These are phyloP conservation scores for Chinchilla lanigera DNA, from an alignment of 2,113 vertebrate species.

Conservation along the genomic window DNA sequence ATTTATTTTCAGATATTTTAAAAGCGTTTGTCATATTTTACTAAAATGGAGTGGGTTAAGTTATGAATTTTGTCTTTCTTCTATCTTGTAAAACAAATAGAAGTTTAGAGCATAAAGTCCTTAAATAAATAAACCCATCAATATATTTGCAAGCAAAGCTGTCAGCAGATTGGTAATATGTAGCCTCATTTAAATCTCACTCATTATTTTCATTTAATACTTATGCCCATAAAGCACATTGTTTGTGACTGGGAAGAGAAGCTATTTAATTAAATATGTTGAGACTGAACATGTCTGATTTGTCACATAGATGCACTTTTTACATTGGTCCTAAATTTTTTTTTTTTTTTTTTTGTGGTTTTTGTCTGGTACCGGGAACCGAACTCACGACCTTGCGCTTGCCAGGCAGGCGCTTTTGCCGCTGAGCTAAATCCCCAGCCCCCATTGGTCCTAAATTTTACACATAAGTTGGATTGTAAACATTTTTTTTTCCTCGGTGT, in stretches of 20 bases:
- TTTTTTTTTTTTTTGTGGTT: too few relatives aligned
- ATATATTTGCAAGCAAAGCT: not conserved
- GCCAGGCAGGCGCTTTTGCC: too few relatives aligned
- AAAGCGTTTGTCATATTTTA: not conserved
- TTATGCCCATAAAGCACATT: not conserved
- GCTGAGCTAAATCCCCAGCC: too few relatives aligned
- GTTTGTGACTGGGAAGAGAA: not conserved
- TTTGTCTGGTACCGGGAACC: too few relatives aligned
- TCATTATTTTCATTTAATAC: conserved; percentile 57
- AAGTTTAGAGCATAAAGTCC: not conserved
- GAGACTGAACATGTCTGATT: not conserved
- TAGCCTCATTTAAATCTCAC: not conserved
- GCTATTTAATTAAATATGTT: conserved; percentile 34
- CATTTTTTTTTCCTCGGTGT: not conserved
- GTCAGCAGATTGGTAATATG: not conserved
- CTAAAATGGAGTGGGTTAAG: not conserved
- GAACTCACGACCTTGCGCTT: too few relatives aligned
- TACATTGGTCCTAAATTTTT: not conserved
- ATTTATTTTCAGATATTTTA: conserved; percentile 11
- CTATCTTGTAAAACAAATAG: not conserved
- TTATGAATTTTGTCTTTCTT: not conserved
- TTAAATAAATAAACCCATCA: not conserved
- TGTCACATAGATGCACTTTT: not conserved
- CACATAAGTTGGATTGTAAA: not conserved
- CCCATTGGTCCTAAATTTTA: not conserved